Evolutionary conservation across 2,888 invertebrate genomes (phyloP).

Genomic region (Melitaea athalia): DNA sequence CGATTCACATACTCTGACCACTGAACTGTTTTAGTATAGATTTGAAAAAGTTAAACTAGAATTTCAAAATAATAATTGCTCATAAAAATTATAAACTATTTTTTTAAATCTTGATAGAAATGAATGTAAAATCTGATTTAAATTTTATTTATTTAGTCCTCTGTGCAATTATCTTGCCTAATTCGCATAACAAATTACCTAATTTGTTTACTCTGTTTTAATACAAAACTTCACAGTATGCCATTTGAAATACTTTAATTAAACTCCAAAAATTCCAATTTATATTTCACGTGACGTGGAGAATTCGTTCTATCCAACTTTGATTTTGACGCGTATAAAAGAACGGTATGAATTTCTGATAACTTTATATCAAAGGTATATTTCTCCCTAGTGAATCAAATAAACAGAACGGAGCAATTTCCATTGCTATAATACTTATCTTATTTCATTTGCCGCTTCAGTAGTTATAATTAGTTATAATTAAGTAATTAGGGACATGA

Average conservation of each 20-base stretch:
- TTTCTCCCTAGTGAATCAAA: constrained; percentile 34
- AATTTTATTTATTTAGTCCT: neutral
- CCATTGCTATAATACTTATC: constrained; percentile 51
- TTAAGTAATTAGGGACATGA: constrained; percentile 42
- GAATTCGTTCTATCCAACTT: constrained; percentile 24
- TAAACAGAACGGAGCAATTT: constrained; percentile 51
- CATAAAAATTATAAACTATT: too few relatives aligned
- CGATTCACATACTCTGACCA: too few relatives aligned
- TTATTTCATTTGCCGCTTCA: constrained; percentile 63
- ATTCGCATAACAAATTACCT: constrained; percentile 7
- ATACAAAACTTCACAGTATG: neutral
- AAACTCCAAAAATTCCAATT: constrained; percentile 20
- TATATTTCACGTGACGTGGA: constrained; percentile 22
- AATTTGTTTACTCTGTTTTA: neutral
- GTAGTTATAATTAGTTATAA: constrained; percentile 62
- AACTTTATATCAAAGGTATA: constrained; percentile 39
- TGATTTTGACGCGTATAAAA: constrained; percentile 27
- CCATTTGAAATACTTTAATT: constrained; percentile 20
- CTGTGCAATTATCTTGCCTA: neutral
- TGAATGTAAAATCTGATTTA: too few relatives aligned
- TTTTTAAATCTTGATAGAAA: too few relatives aligned
- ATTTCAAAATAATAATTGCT: too few relatives aligned
- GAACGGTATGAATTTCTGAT: constrained; percentile 50
- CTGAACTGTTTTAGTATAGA: too few relatives aligned
- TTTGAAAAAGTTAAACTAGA: too few relatives aligned